Evolutionary conservation across 2,113 vertebrate genomes (phyloP).

Genomic region (Microcebus jonahi): DNA sequence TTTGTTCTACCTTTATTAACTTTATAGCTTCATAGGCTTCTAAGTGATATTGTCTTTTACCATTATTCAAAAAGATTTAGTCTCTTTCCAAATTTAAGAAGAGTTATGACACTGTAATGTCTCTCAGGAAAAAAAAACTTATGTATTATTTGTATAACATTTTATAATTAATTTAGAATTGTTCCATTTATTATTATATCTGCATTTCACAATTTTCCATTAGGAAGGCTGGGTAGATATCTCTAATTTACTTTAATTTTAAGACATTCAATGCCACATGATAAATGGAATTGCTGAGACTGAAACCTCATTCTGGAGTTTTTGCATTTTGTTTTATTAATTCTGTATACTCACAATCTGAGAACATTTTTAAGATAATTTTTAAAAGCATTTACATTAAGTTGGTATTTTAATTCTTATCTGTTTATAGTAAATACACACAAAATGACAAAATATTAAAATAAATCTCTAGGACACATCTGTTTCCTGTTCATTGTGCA

Average conservation of each 20-base stretch:
- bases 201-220: not conserved
- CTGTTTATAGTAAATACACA: slow-evolving; percentile 58
- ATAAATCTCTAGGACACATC: slow-evolving; percentile 57
- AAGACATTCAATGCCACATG: not conserved
- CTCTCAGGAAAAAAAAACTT: not conserved
- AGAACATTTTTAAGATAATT: not conserved
- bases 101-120: not conserved
- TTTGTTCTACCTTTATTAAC: not conserved
- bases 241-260: not conserved
- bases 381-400: slow-evolving; percentile 32
- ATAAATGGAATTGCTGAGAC: not conserved
- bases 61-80: not conserved
- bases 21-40: not conserved
- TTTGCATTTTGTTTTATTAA: not conserved
- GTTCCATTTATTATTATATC: not conserved
- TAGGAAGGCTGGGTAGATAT: not conserved
- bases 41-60: not conserved
- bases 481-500: slow-evolving; percentile 62
- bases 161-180: slow-evolving; percentile 17
- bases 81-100: slow-evolving; percentile 7
- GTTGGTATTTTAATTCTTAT: not conserved
- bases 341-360: not conserved
- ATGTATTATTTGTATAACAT: not conserved
- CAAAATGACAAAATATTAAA: slow-evolving; percentile 51
- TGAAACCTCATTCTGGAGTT: not conserved